Base-by-base conservation (phyloP, 2,797 vertebrate species). In the Lophius americanus region DNA sequence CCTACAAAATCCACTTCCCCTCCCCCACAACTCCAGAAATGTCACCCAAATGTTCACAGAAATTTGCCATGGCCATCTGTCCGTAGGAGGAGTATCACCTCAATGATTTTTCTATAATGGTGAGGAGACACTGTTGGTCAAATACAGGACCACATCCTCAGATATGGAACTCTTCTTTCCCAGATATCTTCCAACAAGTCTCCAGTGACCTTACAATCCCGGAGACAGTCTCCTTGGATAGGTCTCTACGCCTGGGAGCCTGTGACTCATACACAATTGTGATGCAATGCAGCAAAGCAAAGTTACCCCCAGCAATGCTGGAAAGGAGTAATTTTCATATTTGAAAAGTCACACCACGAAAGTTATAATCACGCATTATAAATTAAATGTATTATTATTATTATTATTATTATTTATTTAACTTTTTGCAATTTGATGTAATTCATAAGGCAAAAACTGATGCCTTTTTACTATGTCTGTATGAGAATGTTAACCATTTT, bases 61-160 rank as follows among this genome's bases (percentile, higher is more conserved):
- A 65, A 59, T 12, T 32, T 50, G 74, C 63, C 75, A 76, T n/a
- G 8, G 53, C 89, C 88, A 87, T 88, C 89, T 91, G 89, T 85
- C 79, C 79, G 76, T 13, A 75, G 84, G 76, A 78, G 84, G 85
- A 79, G 85, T 78, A 73, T 47, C 69, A 78, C 75, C 70, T 75
- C 76, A 68, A 76, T 60, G 78, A 85, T 77, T 74, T 68, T 74
- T 81, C 68, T 77, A 68, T 75, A 77, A 83, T 71, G 0, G 72
- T 49, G 62, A 71, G 49, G 73, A 73, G 67, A 74, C 69, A 58
- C 44, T 64, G 51, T 32, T 58, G 44, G 64, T 64, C 57, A 82
- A 72, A 73, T 62, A 32, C 60, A 47, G 70, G 70, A 23, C 71
- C 75, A 62, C 79, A n/a, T 76, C 82, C 69, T 43, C 62, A 70